Evolutionary conservation across 1,140 invertebrate genomes (phyloP).

Genomic region (Camponotus pennsylvanicus): DNA sequence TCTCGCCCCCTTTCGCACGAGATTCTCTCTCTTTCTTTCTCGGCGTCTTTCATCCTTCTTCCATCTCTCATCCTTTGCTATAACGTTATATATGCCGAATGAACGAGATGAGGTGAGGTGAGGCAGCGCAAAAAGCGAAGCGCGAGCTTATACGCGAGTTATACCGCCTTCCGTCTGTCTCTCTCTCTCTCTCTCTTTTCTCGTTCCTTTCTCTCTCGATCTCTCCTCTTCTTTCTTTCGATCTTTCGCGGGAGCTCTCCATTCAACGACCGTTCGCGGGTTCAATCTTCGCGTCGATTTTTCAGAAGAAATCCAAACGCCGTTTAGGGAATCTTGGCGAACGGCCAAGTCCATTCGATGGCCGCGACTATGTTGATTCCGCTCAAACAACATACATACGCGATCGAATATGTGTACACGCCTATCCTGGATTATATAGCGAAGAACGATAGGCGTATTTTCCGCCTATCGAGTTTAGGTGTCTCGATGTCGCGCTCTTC

Average conservation of each 20-base stretch:
- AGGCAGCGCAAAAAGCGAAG: conserved; percentile 77
- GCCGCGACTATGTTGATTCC: conserved; percentile 52
- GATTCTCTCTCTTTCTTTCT: conserved; percentile 23
- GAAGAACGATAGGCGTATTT: background rate
- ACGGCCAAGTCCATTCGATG: conserved; percentile 59
- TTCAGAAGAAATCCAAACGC: conserved; percentile 78
- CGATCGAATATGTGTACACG: conserved; percentile 25
- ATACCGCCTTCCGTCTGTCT: conserved; percentile 25
- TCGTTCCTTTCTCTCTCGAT: background rate
- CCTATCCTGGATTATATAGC: conserved; percentile 28
- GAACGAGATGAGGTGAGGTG: conserved; percentile 79
- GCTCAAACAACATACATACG: conserved; percentile 24
- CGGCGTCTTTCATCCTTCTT: conserved; percentile 45
- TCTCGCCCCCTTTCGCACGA: conserved; percentile 56
- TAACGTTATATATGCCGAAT: conserved; percentile 76
- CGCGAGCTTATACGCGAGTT: conserved; percentile 75
- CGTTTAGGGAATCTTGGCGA: conserved; percentile 85
- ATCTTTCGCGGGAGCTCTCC: conserved; percentile 45
- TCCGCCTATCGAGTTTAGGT: background rate
- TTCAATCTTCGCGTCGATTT: conserved; percentile 76
- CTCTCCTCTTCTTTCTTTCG: conserved; percentile 9
- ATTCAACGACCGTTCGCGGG: conserved; percentile 44
- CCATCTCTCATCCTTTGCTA: conserved; percentile 36
- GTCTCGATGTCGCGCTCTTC: background rate
- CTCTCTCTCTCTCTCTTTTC: conserved; percentile 14